These are phyloP conservation scores for Saccostrea glomerata DNA, from an alignment of 1,140 invertebrate genomes.

Conservation along the genomic window DNA sequence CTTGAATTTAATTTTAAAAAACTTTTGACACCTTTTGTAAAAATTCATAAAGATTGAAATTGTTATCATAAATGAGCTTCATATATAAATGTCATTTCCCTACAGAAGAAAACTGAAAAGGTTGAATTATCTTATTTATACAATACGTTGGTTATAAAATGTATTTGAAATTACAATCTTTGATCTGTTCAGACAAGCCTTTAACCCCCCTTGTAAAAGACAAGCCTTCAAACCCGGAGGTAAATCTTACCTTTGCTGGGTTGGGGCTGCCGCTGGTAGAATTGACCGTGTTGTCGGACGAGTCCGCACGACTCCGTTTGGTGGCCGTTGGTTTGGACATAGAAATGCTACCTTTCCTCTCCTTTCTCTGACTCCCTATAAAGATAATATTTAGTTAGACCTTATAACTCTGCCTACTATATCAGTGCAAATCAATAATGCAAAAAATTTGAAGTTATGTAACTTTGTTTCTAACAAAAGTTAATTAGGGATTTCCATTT, in stretches of 20 bases:
- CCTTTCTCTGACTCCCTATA: conserved; percentile 72
- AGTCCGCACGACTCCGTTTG: conserved; percentile 70
- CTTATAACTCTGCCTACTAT: not conserved
- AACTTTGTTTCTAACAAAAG: not conserved
- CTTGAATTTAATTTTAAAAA: too few species aligned
- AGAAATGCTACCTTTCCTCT: conserved; percentile 66
- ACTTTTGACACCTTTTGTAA: too few species aligned
- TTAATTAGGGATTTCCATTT: not conserved
- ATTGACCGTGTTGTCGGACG: conserved; percentile 69
- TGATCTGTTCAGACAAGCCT: too few species aligned
- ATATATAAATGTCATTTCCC: too few species aligned
- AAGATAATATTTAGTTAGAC: not conserved
- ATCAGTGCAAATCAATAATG: not conserved
- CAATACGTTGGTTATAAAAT: too few species aligned
- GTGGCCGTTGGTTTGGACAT: conserved; percentile 38
- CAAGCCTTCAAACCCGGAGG: too few species aligned
- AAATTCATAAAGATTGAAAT: too few species aligned
- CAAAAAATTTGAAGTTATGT: not conserved
- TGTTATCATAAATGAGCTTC: too few species aligned
- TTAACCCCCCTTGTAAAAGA: too few species aligned
- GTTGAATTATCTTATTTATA: too few species aligned
- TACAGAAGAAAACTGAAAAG: too few species aligned
- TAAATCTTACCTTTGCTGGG: conserved; percentile 67
- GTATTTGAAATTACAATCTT: too few species aligned
- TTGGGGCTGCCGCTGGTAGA: conserved; percentile 66